Percentiles rank a stretch among this genome's conserved stretches.
Conservation (phyloP, 2,113 vertebrate species). For the Hippocampus comes region DNA sequence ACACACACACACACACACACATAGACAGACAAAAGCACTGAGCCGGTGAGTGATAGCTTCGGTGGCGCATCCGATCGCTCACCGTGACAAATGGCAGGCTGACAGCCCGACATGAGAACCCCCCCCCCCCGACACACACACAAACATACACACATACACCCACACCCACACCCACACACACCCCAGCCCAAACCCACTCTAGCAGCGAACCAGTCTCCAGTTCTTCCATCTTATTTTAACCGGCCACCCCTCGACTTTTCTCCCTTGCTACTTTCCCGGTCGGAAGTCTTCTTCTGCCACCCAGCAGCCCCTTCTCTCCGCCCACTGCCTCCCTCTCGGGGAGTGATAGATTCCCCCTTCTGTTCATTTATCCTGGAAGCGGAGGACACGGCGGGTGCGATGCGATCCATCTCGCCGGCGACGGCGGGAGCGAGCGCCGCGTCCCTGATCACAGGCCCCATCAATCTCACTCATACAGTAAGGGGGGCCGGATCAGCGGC, state of each 20-base stretch:
- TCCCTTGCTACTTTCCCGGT: slow-evolving; percentile 46
- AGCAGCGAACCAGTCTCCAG: slow-evolving; percentile 36
- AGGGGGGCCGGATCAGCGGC: slow-evolving; percentile 67
- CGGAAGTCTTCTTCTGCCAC: slow-evolving; percentile 44
- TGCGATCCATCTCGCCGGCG: slow-evolving; percentile 76
- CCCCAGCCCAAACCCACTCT: too few species aligned
- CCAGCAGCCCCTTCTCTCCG: slow-evolving; percentile 15
- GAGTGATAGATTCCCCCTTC: slow-evolving; percentile 76
- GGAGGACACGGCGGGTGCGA: slow-evolving; percentile 70
- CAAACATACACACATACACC: too few species aligned
- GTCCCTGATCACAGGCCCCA: slow-evolving; percentile 77
- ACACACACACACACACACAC: slow-evolving; percentile 21
- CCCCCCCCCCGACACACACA: slow-evolving; percentile 53
- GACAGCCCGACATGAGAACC: slow-evolving; percentile 70
- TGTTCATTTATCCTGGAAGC: slow-evolving; percentile 79
- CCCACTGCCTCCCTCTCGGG: slow-evolving; percentile 43
- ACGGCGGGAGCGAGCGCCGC: slow-evolving; percentile 68
- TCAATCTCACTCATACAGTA: slow-evolving; percentile 75
- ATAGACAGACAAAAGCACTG: slow-evolving; percentile 41
- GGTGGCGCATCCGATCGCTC: slow-evolving; percentile 68
- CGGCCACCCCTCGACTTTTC: slow-evolving; percentile 22
- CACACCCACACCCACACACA: too few species aligned
- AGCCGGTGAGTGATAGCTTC: slow-evolving; percentile 70
- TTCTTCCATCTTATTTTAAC: slow-evolving; percentile 17
- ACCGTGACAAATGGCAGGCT: slow-evolving; percentile 74